Conservation (phyloP, 2,797 vertebrate species). For the Pipistrellus pygmaeus region DNA sequence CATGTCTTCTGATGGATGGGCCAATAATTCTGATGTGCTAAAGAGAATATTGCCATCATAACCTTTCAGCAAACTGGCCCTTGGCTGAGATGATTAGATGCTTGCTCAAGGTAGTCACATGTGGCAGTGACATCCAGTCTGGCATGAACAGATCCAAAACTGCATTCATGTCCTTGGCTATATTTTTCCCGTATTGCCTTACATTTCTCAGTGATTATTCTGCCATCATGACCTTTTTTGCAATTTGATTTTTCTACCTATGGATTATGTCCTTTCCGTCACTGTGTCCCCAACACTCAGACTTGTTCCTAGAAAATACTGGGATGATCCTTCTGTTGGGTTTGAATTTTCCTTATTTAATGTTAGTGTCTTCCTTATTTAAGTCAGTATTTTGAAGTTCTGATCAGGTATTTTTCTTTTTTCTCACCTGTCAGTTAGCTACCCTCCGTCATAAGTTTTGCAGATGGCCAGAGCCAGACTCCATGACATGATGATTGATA, state of each 20-base stretch:
- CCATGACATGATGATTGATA: background rate
- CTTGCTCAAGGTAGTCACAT: background rate
- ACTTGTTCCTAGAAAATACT: rapidly evolving
- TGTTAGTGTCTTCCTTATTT: background rate
- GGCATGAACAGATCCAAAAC: background rate
- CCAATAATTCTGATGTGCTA: background rate
- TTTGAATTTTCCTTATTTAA: background rate
- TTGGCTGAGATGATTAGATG: background rate
- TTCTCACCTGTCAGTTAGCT: background rate
- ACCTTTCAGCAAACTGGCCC: background rate
- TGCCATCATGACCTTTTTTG: background rate
- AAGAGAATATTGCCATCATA: background rate
- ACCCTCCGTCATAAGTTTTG: background rate
- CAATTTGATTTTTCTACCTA: background rate
- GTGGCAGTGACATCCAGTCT: background rate
- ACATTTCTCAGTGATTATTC: background rate
- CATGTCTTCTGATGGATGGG: rapidly evolving
- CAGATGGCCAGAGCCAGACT: background rate
- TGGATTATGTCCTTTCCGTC: background rate
- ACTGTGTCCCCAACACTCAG: background rate
- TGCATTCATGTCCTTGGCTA: background rate
- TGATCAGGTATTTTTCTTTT: background rate
- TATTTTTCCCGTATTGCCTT: conserved; percentile 16
- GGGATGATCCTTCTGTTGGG: too few species aligned
- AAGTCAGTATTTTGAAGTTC: background rate